phyloP scores from a whole-genome alignment of 2,797 vertebrate genomes.

The Epinephelus awoara region DNA sequence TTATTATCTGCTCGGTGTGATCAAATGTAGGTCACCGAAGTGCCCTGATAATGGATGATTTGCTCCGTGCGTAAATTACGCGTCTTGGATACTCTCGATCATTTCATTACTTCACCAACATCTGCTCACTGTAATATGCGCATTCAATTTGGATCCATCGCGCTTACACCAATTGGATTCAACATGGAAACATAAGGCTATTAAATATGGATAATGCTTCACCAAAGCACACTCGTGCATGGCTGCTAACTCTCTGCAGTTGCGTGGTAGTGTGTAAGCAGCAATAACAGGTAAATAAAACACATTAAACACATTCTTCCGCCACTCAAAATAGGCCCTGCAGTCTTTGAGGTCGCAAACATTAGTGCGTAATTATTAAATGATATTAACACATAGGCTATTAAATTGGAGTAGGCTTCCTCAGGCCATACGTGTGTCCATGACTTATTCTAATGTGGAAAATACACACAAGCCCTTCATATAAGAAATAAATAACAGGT shows the following conservation, averaged over 20 bases:
- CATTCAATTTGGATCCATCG: neutral
- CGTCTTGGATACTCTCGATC: neutral
- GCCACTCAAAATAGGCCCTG: neutral
- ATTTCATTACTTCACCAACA: neutral
- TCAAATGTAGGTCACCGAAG: conserved; percentile 52
- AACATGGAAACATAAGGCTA: neutral
- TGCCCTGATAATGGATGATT: neutral
- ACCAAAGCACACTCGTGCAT: neutral
- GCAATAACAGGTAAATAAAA: neutral
- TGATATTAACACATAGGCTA: neutral
- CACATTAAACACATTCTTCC: no score
- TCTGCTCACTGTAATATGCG: neutral
- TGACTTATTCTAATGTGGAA: neutral
- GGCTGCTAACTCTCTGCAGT: neutral
- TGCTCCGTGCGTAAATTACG: neutral
- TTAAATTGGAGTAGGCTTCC: neutral
- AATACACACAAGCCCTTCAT: neutral
- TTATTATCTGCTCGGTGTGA: conserved; percentile 2
- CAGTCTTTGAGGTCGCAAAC: neutral
- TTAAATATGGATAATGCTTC: no score
- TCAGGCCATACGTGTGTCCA: neutral
- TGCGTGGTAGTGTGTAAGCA: neutral
- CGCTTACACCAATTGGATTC: neutral
- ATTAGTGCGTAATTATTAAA: neutral
- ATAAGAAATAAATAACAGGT: no score